phyloP scores from a whole-genome alignment of 2,797 vertebrate species.

The Sandelia bainsii region DNA sequence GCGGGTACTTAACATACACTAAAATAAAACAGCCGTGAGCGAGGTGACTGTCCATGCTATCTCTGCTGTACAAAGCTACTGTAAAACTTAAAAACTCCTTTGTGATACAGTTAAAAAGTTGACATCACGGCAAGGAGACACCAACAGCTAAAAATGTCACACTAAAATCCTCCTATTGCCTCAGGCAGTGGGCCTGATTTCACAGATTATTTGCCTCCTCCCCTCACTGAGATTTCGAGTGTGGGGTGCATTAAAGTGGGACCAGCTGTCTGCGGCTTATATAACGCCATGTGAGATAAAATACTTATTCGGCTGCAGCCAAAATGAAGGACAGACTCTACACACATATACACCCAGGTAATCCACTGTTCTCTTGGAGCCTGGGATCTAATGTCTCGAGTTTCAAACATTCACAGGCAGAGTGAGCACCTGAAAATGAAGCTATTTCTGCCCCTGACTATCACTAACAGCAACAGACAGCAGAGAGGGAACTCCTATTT shows the following conservation, averaged over 20 bases:
- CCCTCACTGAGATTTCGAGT: constrained; percentile 46
- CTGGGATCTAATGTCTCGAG: constrained; percentile 46
- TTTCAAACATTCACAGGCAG: constrained; percentile 35
- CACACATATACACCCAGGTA: constrained; percentile 31
- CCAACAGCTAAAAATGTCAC: constrained; percentile 21
- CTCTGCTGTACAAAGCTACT: constrained; percentile 10
- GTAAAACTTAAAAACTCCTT: constrained; percentile 13
- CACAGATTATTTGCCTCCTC: constrained; percentile 47
- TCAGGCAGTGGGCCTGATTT: constrained; percentile 42
- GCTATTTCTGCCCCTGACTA: constrained; percentile 37
- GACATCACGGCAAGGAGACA: constrained; percentile 25
- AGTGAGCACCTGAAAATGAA: constrained; percentile 46
- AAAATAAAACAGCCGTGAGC: constrained; percentile 42
- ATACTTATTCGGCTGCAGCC: constrained; percentile 35
- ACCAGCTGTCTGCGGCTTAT: constrained; percentile 66
- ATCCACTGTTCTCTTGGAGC: constrained; percentile 41
- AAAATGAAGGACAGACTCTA: constrained; percentile 28
- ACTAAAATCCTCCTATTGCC: constrained; percentile 18
- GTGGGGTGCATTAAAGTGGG: constrained; percentile 50
- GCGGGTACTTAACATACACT: constrained; percentile 51
- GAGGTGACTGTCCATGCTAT: constrained; percentile 27
- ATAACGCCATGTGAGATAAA: constrained; percentile 56
- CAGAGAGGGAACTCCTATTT: constrained; percentile 48
- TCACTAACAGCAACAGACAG: constrained; percentile 35
- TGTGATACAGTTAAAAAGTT: constrained; percentile 15